phyloP scores from a whole-genome alignment of 2,113 vertebrate genomes.

The Symphodus melops region DNA sequence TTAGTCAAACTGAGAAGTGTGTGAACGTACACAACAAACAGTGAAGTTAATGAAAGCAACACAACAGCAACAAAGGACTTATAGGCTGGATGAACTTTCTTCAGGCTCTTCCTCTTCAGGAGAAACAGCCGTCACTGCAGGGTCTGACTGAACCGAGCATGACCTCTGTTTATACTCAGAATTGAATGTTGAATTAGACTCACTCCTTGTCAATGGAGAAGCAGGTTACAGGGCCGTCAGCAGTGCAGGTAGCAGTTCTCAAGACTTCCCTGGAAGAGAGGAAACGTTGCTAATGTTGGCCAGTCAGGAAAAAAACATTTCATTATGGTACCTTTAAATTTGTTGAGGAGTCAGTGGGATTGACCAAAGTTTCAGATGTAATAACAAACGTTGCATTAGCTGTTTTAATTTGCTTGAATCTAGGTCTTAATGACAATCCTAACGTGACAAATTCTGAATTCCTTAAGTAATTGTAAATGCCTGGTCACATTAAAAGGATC shows the following conservation, averaged over 20 bases:
- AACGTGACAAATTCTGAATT: not conserved
- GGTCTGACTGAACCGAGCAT: not conserved
- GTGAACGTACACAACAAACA: not conserved
- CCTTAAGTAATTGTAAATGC: not conserved
- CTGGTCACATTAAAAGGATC: not conserved
- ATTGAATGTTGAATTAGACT: constrained; percentile 54
- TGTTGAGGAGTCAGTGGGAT: not conserved
- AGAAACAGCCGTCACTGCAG: not conserved
- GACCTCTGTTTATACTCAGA: constrained; percentile 13
- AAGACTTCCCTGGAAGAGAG: constrained; percentile 75
- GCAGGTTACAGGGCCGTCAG: constrained; percentile 84
- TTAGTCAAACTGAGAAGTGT: constrained; percentile 13
- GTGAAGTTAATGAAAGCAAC: not conserved
- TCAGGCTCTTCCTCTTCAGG: not conserved
- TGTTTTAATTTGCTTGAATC: no score
- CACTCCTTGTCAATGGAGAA: constrained; percentile 87
- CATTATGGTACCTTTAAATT: not conserved
- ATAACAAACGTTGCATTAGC: no score
- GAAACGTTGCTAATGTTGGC: constrained; percentile 13
- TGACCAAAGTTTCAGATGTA: not conserved
- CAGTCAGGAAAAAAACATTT: not conserved
- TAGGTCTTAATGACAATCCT: no score
- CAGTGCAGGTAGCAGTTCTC: constrained; percentile 85
- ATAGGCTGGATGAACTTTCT: not conserved
- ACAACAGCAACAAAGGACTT: not conserved